phyloP scores from a whole-genome alignment of 2,888 invertebrate species.

The Pyrgus malvae region DNA sequence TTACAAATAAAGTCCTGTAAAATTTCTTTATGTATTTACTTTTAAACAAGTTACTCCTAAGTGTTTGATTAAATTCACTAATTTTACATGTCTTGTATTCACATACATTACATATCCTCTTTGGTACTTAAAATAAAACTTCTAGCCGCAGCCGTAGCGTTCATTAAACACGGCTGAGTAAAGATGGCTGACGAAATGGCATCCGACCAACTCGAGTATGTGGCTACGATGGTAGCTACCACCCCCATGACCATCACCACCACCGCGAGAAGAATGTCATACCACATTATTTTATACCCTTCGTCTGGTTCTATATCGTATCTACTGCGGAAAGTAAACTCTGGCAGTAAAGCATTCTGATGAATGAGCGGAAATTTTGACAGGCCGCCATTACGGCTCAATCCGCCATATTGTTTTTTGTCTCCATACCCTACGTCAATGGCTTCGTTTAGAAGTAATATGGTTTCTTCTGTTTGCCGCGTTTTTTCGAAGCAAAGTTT shows the following conservation, averaged over 20 bases:
- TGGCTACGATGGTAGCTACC: slow-evolving; percentile 84
- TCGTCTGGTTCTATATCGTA: slow-evolving; percentile 37
- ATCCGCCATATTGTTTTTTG: slow-evolving; percentile 24
- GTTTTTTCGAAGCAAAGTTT: slow-evolving; percentile 82
- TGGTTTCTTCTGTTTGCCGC: slow-evolving; percentile 33
- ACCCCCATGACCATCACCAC: slow-evolving; percentile 84
- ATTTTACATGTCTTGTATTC: too few species aligned
- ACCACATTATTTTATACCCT: slow-evolving; percentile 58
- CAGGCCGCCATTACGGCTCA: slow-evolving; percentile 36
- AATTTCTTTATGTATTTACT: too few species aligned
- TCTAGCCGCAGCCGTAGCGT: slow-evolving; percentile 77
- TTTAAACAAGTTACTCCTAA: too few species aligned
- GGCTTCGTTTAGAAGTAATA: neutral
- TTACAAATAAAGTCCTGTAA: too few species aligned
- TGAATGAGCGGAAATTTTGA: slow-evolving; percentile 53
- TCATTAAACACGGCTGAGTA: slow-evolving; percentile 87
- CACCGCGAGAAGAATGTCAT: slow-evolving; percentile 78
- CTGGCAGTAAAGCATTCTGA: slow-evolving; percentile 42
- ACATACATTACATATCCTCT: too few species aligned
- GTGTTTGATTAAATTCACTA: too few species aligned
- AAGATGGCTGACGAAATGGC: slow-evolving; percentile 84
- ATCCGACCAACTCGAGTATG: slow-evolving; percentile 86
- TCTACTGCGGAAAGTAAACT: slow-evolving; percentile 46
- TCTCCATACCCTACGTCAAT: neutral
- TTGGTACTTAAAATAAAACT: slow-evolving; percentile 47